Evolutionary conservation across 2,888 invertebrate species (phyloP).

Genomic region (Heteromurus nitidus): DNA sequence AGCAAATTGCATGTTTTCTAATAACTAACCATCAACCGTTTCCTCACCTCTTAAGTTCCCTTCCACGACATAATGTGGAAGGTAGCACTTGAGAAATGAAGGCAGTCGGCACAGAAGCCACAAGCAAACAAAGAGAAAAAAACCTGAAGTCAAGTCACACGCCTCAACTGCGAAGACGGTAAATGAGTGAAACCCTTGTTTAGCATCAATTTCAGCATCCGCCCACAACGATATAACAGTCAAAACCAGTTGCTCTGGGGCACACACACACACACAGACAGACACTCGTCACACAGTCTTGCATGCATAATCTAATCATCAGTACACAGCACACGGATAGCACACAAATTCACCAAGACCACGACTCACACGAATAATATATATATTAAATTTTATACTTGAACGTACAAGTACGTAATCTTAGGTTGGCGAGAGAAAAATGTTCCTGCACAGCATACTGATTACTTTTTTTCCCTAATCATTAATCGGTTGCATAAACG

Average conservation of each 20-base stretch:
- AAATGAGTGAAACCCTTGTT: slow-evolving; percentile 27
- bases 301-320: slow-evolving; percentile 9
- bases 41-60: slow-evolving; percentile 36
- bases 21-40: slow-evolving; percentile 57
- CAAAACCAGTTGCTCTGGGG: slow-evolving; percentile 39
- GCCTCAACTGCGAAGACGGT: not conserved
- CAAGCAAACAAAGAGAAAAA: slow-evolving; percentile 20
- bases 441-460: slow-evolving; percentile 54
- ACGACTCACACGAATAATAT: slow-evolving; percentile 4
- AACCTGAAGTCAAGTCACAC: slow-evolving; percentile 31
- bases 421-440: no score
- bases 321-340: not conserved
- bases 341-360: slow-evolving; percentile 7
- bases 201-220: slow-evolving; percentile 48
- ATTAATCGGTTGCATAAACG: not conserved
- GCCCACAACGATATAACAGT: slow-evolving; percentile 50
- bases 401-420: no score
- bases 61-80: not conserved
- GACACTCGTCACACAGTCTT: slow-evolving; percentile 7
- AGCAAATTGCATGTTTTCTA: slow-evolving; percentile 54
- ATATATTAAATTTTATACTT: no score
- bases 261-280: slow-evolving; percentile 10
- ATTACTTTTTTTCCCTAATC: no score
- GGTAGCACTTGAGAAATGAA: slow-evolving; percentile 22
- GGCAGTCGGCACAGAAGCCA: slow-evolving; percentile 47